Conservation (phyloP, 2,888 invertebrate genomes). For the Heteromyza rotundicornis region DNA sequence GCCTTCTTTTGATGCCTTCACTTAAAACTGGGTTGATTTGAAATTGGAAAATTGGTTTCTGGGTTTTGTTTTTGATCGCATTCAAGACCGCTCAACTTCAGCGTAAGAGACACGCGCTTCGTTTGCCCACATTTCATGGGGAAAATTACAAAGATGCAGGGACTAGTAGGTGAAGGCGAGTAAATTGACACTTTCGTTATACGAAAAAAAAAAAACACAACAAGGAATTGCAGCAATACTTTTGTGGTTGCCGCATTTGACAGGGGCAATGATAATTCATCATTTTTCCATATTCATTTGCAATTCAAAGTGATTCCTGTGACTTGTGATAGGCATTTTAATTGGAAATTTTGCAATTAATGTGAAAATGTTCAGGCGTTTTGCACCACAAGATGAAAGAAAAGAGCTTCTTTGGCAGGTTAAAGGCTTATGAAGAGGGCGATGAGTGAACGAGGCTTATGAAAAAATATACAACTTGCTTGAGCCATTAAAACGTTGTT, state of each 20-base stretch:
- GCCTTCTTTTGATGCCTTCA: not conserved
- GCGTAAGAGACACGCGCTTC: constrained; percentile 35
- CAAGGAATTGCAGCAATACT: not conserved
- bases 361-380: too few relatives aligned
- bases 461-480: too few relatives aligned
- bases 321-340: constrained; percentile 51
- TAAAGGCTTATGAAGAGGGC: too few relatives aligned
- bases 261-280: too few relatives aligned
- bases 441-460: too few relatives aligned
- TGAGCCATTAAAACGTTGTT: too few relatives aligned
- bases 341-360: constrained; percentile 56
- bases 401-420: too few relatives aligned
- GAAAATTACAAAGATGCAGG: constrained; percentile 30
- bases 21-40: constrained; percentile 11
- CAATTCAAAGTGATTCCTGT: constrained; percentile 5
- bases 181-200: constrained; percentile 58
- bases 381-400: too few relatives aligned
- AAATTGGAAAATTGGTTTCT: constrained; percentile 18
- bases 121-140: constrained; percentile 44
- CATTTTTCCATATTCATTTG: too few relatives aligned
- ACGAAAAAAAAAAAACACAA: constrained; percentile 21
- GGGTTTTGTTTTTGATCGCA: not conserved
- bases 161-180: too few relatives aligned
- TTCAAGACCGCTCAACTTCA: not conserved
- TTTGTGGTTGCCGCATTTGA: too few relatives aligned